Base-by-base conservation (phyloP, 2,113 vertebrate genomes). In the Piaya cayana region DNA sequence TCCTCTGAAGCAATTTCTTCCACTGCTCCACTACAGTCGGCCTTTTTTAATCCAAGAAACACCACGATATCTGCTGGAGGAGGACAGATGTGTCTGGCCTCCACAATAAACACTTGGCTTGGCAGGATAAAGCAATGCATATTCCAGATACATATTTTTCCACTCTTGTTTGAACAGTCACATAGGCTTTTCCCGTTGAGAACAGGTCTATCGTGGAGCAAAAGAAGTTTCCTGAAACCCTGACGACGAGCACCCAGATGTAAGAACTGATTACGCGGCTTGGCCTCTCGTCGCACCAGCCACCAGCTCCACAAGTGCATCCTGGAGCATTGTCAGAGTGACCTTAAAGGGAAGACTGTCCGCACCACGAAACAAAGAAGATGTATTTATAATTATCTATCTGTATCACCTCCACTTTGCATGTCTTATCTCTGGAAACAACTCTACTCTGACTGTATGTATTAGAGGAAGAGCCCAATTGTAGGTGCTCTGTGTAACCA, bases 131-230 rank as follows among this genome's bases (percentile, higher is more conserved):
- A 89, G 92, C 88, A 80, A 92, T 82, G 93, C 89, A 62, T 96
- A 95, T 96, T 97, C 96, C 97, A 97, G 96, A 94, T 92, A 95
- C 88, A 82, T 96, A 72, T 85, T 96, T 96, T 96, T 95, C 93
- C 96, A 96, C 91, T 94, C 95, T 96, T 92, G 81, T 95, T 96
- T 96, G 74, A 93, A 95, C 92, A 95, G 84, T 67, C 97, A 76
- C 92, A 93, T 32, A n/a, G 80, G 74, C 93, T 96, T 52, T 94
- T 96, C 89, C 94, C 79, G 1, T 90, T 85, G 68, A 96, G 92
- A 87, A 75, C 59, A 86, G 89, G 85, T 88, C 92, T 94, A 50
- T 74, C 82, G 69, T 5, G 7, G 85, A 89, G 90, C 88, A 91
- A 80, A 96, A 96, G 86, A 95, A 90, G 80, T 62, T 94, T 92